Conservation (phyloP, 2,113 vertebrate species). For the Anser brachyrhynchus region DNA sequence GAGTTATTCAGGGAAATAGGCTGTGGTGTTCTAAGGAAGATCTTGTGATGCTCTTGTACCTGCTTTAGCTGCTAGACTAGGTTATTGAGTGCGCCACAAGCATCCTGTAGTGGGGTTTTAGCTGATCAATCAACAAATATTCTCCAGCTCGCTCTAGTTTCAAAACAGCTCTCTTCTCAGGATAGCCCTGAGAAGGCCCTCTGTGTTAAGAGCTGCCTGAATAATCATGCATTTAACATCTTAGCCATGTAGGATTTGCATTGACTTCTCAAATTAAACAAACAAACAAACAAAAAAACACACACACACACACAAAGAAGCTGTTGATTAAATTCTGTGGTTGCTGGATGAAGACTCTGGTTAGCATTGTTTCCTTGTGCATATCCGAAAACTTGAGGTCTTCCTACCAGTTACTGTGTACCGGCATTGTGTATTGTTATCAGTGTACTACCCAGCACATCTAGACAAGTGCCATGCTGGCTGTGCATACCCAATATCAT, state of each 20-base stretch:
- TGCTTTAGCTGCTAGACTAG: no score
- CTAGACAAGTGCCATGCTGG: background rate
- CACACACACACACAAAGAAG: no score
- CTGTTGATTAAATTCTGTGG: background rate
- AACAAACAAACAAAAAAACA: background rate
- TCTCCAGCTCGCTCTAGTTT: background rate
- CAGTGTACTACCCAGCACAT: background rate
- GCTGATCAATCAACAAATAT: background rate
- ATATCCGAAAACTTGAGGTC: background rate
- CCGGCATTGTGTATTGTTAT: background rate
- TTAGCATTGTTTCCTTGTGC: background rate
- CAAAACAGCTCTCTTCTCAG: background rate
- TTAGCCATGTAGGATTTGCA: background rate
- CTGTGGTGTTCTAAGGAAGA: background rate
- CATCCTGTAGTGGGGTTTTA: background rate
- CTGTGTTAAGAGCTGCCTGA: background rate
- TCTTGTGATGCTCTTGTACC: background rate
- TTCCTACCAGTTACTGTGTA: background rate
- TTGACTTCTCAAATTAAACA: background rate
- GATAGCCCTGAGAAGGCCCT: background rate
- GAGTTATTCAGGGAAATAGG: background rate
- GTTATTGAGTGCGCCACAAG: background rate
- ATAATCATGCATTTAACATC: background rate
- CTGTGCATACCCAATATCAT: fast-evolving
- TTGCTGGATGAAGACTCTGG: background rate